Evolutionary conservation across 1,140 invertebrate genomes (phyloP), one percentile per base, ranked within the genome.

Genomic region (Aphelenchoides besseyi): DNA sequence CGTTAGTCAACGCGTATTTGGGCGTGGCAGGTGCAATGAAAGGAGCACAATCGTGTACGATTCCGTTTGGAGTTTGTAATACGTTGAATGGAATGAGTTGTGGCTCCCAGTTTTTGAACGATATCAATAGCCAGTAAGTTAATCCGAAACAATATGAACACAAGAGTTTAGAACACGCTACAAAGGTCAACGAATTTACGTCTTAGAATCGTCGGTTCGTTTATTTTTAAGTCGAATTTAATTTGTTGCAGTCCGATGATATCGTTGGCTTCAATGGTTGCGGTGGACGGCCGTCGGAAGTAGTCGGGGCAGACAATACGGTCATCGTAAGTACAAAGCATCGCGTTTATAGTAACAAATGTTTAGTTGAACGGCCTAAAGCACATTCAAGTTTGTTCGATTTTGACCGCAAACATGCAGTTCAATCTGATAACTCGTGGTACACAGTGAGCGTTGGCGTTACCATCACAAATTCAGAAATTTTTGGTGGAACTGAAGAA

Each of bases 1-100:
- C 70, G 5, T 23, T 71, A 8, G 73, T 74, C 12, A 32, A 74
- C 29, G 71, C 72, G 0, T 74, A 52, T 61, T 29, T 74, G 26
- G 71, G 36, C n/a, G 70, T 72, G 28, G 71, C 57, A 26, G 55
- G 55, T 23, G 55, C 55, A 41, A 41, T 8, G 5, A 8, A 8
- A 23, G 32, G 3, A 67, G 69, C 68, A 33, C 5, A 23, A 33
- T 5, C 55, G 5, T 33, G 26, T 59, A 8, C 18, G 5, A 8
- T 33, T 5, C 55, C 55, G 5, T 5, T 59, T 33, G 55, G 55
- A 8, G 18, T 59, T 33, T 59, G 55, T 23, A 59, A 59, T 18
- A 29, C 5, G 18, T 8, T 59, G 18, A 59, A 28, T 35, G 1
- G 29, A 9, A 71, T n/a, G 3, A 69, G 12, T 1, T 16, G 67